A percentile compares a stretch with the other conserved stretches of the same genome.
phyloP scores from a whole-genome alignment of 2,113 vertebrate genomes.

The Eonycteris spelaea region DNA sequence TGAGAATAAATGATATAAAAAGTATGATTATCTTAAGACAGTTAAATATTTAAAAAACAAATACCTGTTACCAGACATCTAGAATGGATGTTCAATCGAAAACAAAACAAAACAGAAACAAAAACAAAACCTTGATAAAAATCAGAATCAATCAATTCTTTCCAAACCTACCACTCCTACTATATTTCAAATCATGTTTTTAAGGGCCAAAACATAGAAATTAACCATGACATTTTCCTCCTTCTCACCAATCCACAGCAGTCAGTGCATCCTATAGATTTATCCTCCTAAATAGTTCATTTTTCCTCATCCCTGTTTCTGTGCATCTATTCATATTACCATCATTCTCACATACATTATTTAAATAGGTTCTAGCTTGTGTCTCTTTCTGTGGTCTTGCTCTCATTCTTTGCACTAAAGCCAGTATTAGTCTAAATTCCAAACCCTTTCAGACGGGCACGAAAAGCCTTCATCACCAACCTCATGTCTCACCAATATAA shows the following conservation, averaged over 20 bases:
- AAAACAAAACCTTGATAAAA: neutral
- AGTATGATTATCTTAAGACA: neutral
- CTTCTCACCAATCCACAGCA: neutral
- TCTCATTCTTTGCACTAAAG: neutral
- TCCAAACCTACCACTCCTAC: neutral
- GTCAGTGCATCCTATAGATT: neutral
- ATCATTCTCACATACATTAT: neutral
- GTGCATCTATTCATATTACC: neutral
- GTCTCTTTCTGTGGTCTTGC: neutral
- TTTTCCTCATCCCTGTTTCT: neutral
- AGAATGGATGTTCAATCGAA: neutral
- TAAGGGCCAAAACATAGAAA: neutral
- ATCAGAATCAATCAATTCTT: neutral
- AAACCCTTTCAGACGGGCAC: neutral
- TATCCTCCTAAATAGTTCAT: neutral
- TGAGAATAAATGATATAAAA: neutral
- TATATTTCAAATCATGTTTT: neutral
- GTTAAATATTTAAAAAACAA: conserved; percentile 12
- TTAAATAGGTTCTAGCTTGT: neutral
- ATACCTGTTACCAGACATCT: neutral
- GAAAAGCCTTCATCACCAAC: neutral
- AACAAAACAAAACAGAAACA: neutral
- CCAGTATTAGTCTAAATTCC: neutral
- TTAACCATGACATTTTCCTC: neutral
- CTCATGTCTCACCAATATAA: neutral